Evolutionary conservation across 2,797 vertebrate species (phyloP).

Genomic region (Enteromius afrohamiltoni): DNA sequence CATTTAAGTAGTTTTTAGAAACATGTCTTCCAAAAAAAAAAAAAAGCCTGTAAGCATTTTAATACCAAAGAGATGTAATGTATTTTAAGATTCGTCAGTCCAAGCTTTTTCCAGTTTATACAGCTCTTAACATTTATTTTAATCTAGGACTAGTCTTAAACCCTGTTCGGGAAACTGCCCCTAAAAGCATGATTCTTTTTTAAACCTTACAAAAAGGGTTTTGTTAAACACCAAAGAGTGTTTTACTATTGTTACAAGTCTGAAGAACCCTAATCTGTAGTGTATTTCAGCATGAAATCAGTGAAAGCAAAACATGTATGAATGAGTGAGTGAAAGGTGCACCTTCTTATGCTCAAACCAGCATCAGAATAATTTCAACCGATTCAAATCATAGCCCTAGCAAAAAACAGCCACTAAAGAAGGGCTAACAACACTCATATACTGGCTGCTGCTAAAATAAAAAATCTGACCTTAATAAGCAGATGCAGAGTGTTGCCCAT

Average conservation of each 20-base stretch:
- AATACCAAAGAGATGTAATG: too few species aligned
- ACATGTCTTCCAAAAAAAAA: too few species aligned
- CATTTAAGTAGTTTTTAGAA: too few species aligned
- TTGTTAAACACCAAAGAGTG: not conserved
- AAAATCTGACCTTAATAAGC: conserved; percentile 81
- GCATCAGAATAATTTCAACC: not conserved
- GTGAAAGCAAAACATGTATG: not conserved
- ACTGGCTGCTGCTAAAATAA: not conserved
- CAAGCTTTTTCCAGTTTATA: too few species aligned
- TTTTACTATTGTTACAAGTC: not conserved
- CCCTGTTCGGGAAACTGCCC: too few species aligned
- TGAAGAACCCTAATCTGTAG: not conserved
- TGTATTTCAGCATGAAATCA: not conserved
- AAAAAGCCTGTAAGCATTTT: too few species aligned
- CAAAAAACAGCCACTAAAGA: conserved; percentile 20
- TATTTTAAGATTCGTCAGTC: too few species aligned
- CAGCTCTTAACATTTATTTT: too few species aligned
- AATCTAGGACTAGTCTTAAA: too few species aligned
- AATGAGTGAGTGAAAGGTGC: not conserved
- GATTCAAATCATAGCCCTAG: not conserved
- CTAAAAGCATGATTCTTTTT: not conserved
- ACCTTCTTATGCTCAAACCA: not conserved
- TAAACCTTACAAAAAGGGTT: not conserved
- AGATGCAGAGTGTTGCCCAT: conserved; percentile 95
- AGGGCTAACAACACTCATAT: conserved; percentile 17